Evolutionary conservation across 2,797 vertebrate species (phyloP), one percentile per base, ranked within the genome.

Genomic region (Melanotaenia nigrans): DNA sequence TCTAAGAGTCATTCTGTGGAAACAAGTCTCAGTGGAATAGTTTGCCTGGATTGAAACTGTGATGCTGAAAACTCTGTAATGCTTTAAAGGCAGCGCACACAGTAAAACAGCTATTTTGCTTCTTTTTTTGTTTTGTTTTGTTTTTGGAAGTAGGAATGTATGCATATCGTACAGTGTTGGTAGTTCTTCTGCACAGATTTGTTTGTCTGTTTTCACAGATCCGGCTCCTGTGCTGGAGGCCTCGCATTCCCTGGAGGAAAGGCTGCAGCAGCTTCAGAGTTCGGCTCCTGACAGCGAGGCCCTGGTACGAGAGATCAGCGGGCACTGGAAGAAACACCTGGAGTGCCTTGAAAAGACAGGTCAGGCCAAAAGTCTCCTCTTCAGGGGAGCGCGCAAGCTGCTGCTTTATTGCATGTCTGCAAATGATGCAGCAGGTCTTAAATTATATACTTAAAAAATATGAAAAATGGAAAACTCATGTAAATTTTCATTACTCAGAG

Each of bases 171-270:
- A 68, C 71, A 58, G 66, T 79, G 47, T 78, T 38, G 61, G 60
- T 64, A 59, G 60, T 62, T 75, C 65, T 57, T 60, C 38, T 65
- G 63, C 73, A 80, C 53, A 82, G 75, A 63, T 86, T 83, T 83
- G 77, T 87, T 80, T 85, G 54, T 83, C 14, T 60, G 25, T 81
- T 36, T 35, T 75, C 66, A 2, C 87, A 98, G 98, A 97, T 87
- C 95, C 97, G 0, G 94, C 95, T 70, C 96, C 96, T 30, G 90
- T 97, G 84, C 95, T 97, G 85, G 97, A 97, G 91, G 96, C 95
- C 65, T 94, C 95, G 0, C 95, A 94, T 75, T 94, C 94, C 77
- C 92, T 96, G 85, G 96, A 97, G 91, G 95, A 96, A 85, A 88
- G 95, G 75, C 95, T 97, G 87, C 95, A 96, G 90, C 93, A 95